These are phyloP conservation scores for Helogale parvula DNA, from an alignment of 2,113 vertebrate species.

Conservation along the genomic window DNA sequence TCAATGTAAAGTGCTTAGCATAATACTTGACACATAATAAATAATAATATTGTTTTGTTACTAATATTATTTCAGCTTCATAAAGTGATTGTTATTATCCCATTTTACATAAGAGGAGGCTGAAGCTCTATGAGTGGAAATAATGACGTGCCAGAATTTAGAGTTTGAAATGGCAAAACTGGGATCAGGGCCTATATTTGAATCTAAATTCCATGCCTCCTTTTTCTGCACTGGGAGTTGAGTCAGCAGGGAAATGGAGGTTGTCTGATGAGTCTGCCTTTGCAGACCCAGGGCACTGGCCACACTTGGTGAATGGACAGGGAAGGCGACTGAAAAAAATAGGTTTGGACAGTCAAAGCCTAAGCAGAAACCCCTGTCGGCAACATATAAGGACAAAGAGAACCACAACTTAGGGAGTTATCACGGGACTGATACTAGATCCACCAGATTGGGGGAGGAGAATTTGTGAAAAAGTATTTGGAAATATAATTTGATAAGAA, in stretches of 20 bases:
- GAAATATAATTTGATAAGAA: constrained; percentile 25
- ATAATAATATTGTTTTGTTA: background rate
- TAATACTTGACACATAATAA: background rate
- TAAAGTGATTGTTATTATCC: background rate
- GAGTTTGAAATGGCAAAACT: constrained; percentile 33
- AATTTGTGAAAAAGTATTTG: background rate
- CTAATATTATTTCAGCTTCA: constrained; percentile 32
- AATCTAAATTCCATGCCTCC: background rate
- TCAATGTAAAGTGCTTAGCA: background rate
- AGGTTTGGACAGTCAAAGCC: background rate
- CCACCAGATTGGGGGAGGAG: background rate
- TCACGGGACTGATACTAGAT: background rate
- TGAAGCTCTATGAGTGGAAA: background rate
- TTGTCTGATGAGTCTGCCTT: constrained; percentile 1
- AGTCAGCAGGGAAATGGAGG: background rate
- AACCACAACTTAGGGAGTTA: background rate
- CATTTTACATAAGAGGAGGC: constrained; percentile 28
- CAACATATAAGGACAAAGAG: background rate
- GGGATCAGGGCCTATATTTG: background rate
- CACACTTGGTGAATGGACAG: background rate
- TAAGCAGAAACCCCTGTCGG: background rate
- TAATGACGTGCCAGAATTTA: constrained; percentile 26
- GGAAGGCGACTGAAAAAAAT: background rate
- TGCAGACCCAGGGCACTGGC: background rate
- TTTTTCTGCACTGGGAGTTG: background rate